Evolutionary conservation across 1,140 invertebrate genomes (phyloP), one percentile per base, ranked within the genome.

Genomic region (Geopemphigus sp.): DNA sequence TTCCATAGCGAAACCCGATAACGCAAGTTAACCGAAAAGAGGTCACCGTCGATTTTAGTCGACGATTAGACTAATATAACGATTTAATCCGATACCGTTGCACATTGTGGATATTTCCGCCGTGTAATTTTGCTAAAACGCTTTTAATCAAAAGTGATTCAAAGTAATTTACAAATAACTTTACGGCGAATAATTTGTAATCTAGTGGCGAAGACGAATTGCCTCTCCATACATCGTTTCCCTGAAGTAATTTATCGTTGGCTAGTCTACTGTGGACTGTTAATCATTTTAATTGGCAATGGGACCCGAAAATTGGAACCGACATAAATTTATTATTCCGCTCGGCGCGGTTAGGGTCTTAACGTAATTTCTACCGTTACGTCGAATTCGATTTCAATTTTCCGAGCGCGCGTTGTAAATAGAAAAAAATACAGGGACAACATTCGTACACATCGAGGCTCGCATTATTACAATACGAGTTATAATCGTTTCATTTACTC

Each of bases 281-380:
- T 70, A 70, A 70, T 70, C 66, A 70, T 70, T 70, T 70, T 70
- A 70, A 70, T 70, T 70, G 66, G 66, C 47, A 53, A 70, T 45
- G 53, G 47, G 66, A 70, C 47, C 66, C 66, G 45, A 70, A 70
- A 53, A 70, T 70, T 53, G 66, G 45, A 14, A 53, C 64, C 45
- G 66, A 70, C 66, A 22, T 70, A 45, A 70, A 70, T 70, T 70
- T 70, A 50, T 50, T 70, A 53, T 50, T 70, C 22, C 22, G 24
- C 24, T 26, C 15, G 22, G 22, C n/a, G 45, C 8, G 22, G 22
- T 50, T 70, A 66, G n/a, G 11, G 63, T 50, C 50, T 70, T 64
- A 68, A 68, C 64, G 1, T 39, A 29, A 39, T 64, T 64, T 32
- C 19, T 2, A 66, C 32, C 12, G 3, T 5, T 22, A 39, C 19